A percentile compares a stretch with the other conserved stretches of the same genome.
Conservation (phyloP, 2,113 vertebrate genomes). For the Lepus americanus region DNA sequence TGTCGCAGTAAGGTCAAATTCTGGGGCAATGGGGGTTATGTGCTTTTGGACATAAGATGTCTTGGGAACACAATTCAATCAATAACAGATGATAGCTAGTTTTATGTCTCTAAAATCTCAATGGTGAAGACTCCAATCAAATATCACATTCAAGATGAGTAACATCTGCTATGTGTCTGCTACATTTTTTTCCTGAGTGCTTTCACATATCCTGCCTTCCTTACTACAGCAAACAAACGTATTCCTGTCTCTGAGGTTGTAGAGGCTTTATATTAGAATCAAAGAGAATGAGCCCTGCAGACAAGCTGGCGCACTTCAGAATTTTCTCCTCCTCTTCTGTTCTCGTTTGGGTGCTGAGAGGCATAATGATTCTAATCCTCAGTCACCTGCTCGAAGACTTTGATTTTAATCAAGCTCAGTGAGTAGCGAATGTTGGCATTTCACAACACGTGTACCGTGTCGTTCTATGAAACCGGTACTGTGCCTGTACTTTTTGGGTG, state of each 20-base stretch:
- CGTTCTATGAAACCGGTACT: background rate
- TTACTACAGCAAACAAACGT: background rate
- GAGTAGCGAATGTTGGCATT: constrained; percentile 6
- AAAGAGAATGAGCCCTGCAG: background rate
- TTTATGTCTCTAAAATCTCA: constrained; percentile 16
- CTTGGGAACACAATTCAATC: background rate
- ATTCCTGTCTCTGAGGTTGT: background rate
- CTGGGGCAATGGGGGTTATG: background rate
- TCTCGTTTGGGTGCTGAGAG: background rate
- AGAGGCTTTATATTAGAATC: background rate
- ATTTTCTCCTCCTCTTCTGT: background rate
- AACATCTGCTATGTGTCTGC: background rate
- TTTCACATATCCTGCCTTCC: background rate
- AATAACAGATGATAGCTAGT: background rate
- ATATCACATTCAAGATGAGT: background rate
- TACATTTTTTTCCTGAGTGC: background rate
- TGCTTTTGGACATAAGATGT: background rate
- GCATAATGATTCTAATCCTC: background rate
- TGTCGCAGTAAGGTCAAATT: background rate
- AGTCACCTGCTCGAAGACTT: background rate
- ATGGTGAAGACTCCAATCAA: background rate
- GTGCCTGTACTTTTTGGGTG: background rate
- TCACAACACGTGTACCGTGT: background rate
- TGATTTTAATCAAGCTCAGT: constrained; percentile 20
- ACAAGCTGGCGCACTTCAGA: background rate